Conservation (phyloP, 2,113 vertebrate species). For the Lipophrys pholis region DNA sequence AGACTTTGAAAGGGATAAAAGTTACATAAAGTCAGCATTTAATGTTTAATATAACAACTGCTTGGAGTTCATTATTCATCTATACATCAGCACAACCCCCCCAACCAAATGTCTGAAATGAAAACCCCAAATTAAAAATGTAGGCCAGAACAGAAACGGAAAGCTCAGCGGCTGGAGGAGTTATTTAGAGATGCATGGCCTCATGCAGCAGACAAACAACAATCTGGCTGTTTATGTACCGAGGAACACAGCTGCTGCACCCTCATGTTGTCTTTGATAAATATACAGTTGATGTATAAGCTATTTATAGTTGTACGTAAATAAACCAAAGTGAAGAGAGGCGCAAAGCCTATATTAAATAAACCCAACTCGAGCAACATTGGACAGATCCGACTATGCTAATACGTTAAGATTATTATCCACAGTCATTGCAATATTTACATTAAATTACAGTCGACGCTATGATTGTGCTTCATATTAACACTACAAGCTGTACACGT, state of each 20-base stretch:
- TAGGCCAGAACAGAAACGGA: conserved; percentile 24
- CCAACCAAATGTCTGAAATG: conserved; percentile 3
- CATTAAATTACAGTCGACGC: conserved; percentile 63
- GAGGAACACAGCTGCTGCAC: conserved; percentile 34
- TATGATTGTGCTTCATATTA: conserved; percentile 66
- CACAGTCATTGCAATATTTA: conserved; percentile 59
- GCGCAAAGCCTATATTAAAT: conserved; percentile 42
- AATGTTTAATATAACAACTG: conserved; percentile 59
- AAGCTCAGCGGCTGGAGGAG: conserved; percentile 2
- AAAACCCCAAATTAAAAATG: conserved; percentile 17
- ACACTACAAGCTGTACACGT: conserved; percentile 43
- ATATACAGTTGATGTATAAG: conserved; percentile 50
- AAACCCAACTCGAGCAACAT: conserved; percentile 47
- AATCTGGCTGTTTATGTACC: conserved; percentile 20
- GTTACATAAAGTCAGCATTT: conserved; percentile 37
- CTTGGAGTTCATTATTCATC: conserved; percentile 37
- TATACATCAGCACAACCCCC: conserved; percentile 50
- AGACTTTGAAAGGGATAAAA: conserved; percentile 18
- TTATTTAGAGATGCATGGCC: conserved; percentile 27
- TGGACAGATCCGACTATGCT: conserved; percentile 39
- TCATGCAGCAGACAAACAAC: conserved; percentile 45
- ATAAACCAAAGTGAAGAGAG: conserved; percentile 28
- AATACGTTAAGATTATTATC: conserved; percentile 48
- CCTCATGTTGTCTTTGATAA: conserved; percentile 20
- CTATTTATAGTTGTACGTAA: conserved; percentile 50